Evolutionary conservation across 1,140 invertebrate species (phyloP), one percentile per base, ranked within the genome.

Genomic region (Calliopsis andreniformis): DNA sequence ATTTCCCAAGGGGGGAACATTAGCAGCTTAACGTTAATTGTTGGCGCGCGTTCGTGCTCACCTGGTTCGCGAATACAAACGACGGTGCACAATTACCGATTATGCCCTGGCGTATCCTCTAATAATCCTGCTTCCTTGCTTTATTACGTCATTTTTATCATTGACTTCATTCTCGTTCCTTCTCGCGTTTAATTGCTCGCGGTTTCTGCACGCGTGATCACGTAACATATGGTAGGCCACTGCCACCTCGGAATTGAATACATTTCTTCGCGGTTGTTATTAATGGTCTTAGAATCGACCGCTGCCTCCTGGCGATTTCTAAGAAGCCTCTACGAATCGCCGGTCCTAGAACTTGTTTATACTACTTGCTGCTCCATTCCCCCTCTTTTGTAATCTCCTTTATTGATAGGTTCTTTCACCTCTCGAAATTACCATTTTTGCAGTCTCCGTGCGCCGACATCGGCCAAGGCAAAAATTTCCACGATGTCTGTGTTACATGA

Each of bases 391-490:
- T 35, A 35, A 64, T 64, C 45, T 35, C 20, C 30, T n/a, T 69
- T 55, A 55, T 56, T 58, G 51, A 45, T 56, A 32, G 51, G 25
- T 45, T 69, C 32, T 39, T 69, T 69, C 66, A 32, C 32, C 25
- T 25, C 47, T 12, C 6, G 30, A n/a, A 69, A 69, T 69, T 45
- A 69, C 23, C 53, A 20, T 58, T 58, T 43, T 32, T 14, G 35
- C 51, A 30, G 4, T 16, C 14, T 28, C 12, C 10, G 10, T 18
- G 2, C 28, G 42, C 25, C 4, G 12, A n/a, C 42, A 28, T n/a
- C 28, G 7, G 23, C 3, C 42, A 0, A 20, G 16, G 4, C 14
- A 16, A 59, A 59, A n/a, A 35, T 3, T 55, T 28, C 5, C 30
- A 23, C n/a, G 3, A 14, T 1, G 25, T 20, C 7, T 30, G 2